Percentiles rank a stretch among this genome's conserved stretches.
Conservation (phyloP, 2,113 vertebrate species). For the Plestiodon gilberti region DNA sequence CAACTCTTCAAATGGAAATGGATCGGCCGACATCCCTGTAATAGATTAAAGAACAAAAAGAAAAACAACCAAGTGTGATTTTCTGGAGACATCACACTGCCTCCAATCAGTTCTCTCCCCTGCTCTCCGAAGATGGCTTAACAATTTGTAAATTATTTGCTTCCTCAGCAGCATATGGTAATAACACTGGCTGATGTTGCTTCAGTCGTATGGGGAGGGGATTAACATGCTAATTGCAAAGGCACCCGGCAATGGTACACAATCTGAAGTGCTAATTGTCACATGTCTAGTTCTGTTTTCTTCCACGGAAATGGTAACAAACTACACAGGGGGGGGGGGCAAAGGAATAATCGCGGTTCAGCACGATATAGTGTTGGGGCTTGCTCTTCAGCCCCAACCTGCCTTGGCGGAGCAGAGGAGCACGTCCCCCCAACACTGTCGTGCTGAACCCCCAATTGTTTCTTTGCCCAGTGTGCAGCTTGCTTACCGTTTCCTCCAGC, state of each 20-base stretch:
- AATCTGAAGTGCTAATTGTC: slow-evolving; percentile 55
- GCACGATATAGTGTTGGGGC: neutral
- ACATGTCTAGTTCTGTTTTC: slow-evolving; percentile 41
- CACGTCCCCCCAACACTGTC: too few species aligned
- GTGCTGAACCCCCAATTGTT: too few species aligned
- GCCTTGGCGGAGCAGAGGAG: too few species aligned
- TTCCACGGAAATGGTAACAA: slow-evolving; percentile 55
- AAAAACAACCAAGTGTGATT: slow-evolving; percentile 49
- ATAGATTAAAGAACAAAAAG: slow-evolving; percentile 41
- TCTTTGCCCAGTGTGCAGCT: too few species aligned
- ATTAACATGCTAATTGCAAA: slow-evolving; percentile 70
- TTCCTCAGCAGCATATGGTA: slow-evolving; percentile 66
- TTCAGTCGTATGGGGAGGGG: slow-evolving; percentile 63
- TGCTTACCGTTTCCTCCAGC: too few species aligned
- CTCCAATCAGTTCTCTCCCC: slow-evolving; percentile 57
- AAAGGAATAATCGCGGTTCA: neutral
- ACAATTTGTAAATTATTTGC: slow-evolving; percentile 67
- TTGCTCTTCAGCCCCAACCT: neutral
- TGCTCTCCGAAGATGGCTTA: slow-evolving; percentile 62
- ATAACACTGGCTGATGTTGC: slow-evolving; percentile 61
- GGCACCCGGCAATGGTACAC: slow-evolving; percentile 59
- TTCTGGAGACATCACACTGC: slow-evolving; percentile 54
- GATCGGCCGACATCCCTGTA: slow-evolving; percentile 45
- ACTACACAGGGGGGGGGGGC: slow-evolving; percentile 13
- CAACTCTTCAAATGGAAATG: slow-evolving; percentile 47